Percentiles rank a stretch among this genome's conserved stretches.
phyloP scores from a whole-genome alignment of 2,888 invertebrate genomes.

The Xanthostigma xanthostigma region DNA sequence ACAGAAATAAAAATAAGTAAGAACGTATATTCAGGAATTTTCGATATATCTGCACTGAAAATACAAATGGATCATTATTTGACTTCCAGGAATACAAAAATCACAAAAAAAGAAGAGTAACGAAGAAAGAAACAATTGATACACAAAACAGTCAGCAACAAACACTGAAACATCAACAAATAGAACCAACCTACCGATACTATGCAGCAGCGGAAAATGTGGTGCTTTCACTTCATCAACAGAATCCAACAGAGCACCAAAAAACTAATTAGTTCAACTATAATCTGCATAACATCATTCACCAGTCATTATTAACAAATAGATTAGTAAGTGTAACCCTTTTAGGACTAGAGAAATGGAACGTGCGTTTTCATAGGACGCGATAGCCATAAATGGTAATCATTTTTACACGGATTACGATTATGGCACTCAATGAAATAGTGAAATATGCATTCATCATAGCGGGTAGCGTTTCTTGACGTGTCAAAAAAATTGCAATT shows the following conservation, averaged over 20 bases:
- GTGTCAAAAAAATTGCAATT: too few species aligned
- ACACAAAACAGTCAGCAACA: constrained; percentile 2
- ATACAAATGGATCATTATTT: too few species aligned
- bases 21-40: not conserved
- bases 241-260: constrained; percentile 4
- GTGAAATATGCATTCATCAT: too few species aligned
- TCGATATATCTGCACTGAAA: too few species aligned
- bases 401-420: too few species aligned
- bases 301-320: constrained; percentile 1
- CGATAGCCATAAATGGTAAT: too few species aligned
- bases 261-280: constrained; percentile 2
- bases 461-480: too few species aligned
- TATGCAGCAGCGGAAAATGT: constrained; percentile 44
- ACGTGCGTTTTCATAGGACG: too few species aligned
- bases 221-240: constrained; percentile 41
- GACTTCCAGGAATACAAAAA: not conserved
- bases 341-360: too few species aligned
- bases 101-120: constrained; percentile 4
- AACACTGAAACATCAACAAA: not conserved
- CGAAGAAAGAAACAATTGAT: not conserved
- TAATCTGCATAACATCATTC: not conserved
- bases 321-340: not conserved
- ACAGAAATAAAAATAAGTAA: not conserved
- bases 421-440: too few species aligned
- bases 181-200: constrained; percentile 40